Evolutionary conservation across 2,797 vertebrate genomes (phyloP), one percentile per base, ranked within the genome.

Genomic region (Mus minutoides): DNA sequence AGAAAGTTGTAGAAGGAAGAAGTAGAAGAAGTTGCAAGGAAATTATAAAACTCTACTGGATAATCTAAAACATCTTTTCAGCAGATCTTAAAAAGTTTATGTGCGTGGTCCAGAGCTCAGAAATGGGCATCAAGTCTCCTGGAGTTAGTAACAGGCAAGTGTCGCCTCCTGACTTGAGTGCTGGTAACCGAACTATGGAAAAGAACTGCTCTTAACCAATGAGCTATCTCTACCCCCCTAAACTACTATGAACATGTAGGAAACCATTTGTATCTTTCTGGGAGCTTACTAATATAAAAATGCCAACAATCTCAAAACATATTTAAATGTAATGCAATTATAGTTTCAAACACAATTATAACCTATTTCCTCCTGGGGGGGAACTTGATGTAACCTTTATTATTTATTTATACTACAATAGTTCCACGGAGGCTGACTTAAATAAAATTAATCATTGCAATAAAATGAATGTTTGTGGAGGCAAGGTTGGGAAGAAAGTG

Each of bases 261-360:
- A 93, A 95, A 82, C 10, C n/a, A 95, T 90, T 94, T 31, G 5
- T 75, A 80, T 80, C 24, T 0, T 95, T 82, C 88, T 24, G 46
- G n/a, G 86, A 94, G 8, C 64, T 88, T 92, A 67, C 76, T 77
- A 82, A 76, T 17, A 82, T 92, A 95, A 97, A 96, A 95, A 95
- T 62, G 16, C 80, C 52, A 92, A 69, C 58, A 4, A 26, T 93
- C 46, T 62, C 54, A 73, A 77, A 88, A 86, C 37, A 86, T 52
- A 95, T 85, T 94, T 92, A 95, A 79, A 92, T 60, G 79, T 88
- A 91, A 92, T 89, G 49, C 37, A 91, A 76, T 92, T 92, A 91
- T 75, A 84, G 76, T 90, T 96, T 86, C 24, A 52, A 69, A 26
- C 31, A 22, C 19, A 52, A 52, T 71, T 83, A 83, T 83, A 83